These are phyloP conservation scores for Oligia strigilis DNA, from an alignment of 2,888 invertebrate genomes.

Conservation along the genomic window DNA sequence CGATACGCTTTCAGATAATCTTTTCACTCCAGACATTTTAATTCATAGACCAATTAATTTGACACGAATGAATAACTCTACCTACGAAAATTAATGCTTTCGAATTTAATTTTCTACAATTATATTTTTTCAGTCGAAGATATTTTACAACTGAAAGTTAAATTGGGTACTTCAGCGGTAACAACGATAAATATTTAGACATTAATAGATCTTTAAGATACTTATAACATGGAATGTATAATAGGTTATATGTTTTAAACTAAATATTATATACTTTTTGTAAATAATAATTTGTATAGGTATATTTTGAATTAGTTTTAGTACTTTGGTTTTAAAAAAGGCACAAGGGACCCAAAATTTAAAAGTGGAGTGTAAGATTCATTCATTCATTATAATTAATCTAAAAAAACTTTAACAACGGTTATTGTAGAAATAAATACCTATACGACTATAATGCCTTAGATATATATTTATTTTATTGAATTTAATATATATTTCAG, in stretches of 20 bases:
- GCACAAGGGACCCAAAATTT: constrained; percentile 78
- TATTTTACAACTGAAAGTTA: constrained; percentile 51
- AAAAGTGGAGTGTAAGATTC: constrained; percentile 51
- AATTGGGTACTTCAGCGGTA: constrained; percentile 51
- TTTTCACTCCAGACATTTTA: constrained; percentile 49
- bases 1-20: constrained; percentile 44
- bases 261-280: constrained; percentile 57
- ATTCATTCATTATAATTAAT: constrained; percentile 56
- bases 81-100: constrained; percentile 44
- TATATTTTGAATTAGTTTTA: constrained; percentile 67
- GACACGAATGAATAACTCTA: constrained; percentile 63
- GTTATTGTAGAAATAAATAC: constrained; percentile 61
- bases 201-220: constrained; percentile 64
- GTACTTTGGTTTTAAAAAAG: constrained; percentile 77
- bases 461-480: constrained; percentile 51
- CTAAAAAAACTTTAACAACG: constrained; percentile 58
- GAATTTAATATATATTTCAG: constrained; percentile 41
- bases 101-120: constrained; percentile 38
- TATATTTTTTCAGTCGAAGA: constrained; percentile 54
- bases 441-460: constrained; percentile 56
- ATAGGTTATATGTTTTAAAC: constrained; percentile 60
- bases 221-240: constrained; percentile 73
- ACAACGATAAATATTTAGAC: constrained; percentile 66
- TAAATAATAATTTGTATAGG: constrained; percentile 61
- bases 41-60: constrained; percentile 63